Evolutionary conservation across 2,797 vertebrate species (phyloP).

Genomic region (Coranthus polyacanthus): DNA sequence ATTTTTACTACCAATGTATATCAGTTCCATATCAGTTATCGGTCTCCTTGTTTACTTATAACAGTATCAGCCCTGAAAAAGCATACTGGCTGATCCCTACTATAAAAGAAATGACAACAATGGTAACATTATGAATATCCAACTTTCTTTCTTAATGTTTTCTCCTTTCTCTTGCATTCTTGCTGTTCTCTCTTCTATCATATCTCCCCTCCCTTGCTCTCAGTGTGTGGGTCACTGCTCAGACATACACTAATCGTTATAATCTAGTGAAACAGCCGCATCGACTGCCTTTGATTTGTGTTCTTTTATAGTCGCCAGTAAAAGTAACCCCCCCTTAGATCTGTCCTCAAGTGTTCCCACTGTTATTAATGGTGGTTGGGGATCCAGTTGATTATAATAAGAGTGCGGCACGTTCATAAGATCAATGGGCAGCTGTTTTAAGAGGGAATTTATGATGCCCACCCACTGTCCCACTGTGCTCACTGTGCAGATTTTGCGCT

Average conservation of each 20-base stretch:
- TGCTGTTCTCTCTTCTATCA: constrained; percentile 8
- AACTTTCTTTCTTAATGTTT: neutral
- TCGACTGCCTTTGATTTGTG: constrained; percentile 71
- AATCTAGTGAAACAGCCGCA: constrained; percentile 62
- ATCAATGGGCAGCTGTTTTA: constrained; percentile 77
- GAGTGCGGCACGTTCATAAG: constrained; percentile 43
- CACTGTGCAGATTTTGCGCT: constrained; percentile 71
- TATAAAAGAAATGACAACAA: no score
- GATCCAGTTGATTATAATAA: constrained; percentile 72
- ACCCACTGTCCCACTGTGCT: constrained; percentile 41
- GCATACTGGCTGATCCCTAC: no score
- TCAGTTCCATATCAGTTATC: no score
- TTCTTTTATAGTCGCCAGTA: constrained; percentile 62
- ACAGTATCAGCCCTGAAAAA: no score
- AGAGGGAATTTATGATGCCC: constrained; percentile 67
- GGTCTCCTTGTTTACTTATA: no score
- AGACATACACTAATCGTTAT: constrained; percentile 55
- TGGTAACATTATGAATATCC: no score
- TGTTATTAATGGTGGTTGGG: constrained; percentile 60
- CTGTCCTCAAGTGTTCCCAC: constrained; percentile 55
- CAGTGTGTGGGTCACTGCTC: constrained; percentile 27
- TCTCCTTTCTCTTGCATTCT: neutral
- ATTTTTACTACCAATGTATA: no score
- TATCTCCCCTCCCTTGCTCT: constrained; percentile 12
- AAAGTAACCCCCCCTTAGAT: constrained; percentile 45